Evolutionary conservation across 2,797 vertebrate species (phyloP).

Genomic region (Clarias platycephalus): DNA sequence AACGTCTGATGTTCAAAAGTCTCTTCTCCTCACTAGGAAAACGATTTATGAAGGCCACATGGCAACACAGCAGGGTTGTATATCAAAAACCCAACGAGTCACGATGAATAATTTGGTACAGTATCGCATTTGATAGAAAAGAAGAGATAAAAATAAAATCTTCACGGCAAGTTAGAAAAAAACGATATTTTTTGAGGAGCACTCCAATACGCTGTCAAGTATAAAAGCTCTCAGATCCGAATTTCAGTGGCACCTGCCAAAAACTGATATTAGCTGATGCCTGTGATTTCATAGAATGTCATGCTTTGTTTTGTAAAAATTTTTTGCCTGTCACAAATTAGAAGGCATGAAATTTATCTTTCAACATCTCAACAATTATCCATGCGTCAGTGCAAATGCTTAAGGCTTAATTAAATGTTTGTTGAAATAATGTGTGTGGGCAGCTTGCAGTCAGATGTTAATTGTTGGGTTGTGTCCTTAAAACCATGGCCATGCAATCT

Average conservation of each 20-base stretch:
- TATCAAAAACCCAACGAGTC: constrained; percentile 19
- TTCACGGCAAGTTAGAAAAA: neutral
- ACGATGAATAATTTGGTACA: neutral
- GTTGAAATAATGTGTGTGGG: neutral
- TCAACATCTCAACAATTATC: neutral
- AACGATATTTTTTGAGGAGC: neutral
- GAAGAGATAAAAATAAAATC: neutral
- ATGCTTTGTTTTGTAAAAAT: neutral
- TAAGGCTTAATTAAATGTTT: neutral
- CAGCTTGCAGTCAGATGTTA: neutral
- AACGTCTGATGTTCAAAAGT: neutral
- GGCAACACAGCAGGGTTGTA: constrained; percentile 27
- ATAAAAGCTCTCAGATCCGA: neutral
- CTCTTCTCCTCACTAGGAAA: neutral
- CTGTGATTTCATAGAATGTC: neutral
- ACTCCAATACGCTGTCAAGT: neutral
- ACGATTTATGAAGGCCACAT: constrained; percentile 41
- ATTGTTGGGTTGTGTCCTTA: constrained; percentile 13
- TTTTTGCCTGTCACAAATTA: constrained; percentile 1
- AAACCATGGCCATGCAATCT: neutral
- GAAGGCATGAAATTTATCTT: constrained; percentile 8
- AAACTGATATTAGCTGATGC: neutral
- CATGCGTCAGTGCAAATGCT: neutral
- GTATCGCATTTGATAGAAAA: neutral
- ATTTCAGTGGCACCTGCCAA: neutral